Conservation (phyloP, 2,888 invertebrate genomes). For the Hydriomena furcata region DNA sequence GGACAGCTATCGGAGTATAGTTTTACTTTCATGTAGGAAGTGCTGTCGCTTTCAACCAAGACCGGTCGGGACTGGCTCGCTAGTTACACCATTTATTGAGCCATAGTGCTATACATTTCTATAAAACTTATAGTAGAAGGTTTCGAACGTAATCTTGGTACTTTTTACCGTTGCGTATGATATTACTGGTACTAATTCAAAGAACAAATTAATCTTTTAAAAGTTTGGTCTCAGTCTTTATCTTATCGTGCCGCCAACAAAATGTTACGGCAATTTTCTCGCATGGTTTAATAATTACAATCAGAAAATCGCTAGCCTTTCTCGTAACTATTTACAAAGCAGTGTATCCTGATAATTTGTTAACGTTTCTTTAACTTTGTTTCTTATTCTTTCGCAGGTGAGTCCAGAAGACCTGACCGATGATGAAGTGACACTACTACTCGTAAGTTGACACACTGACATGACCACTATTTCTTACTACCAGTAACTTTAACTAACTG, state of each 20-base stretch:
- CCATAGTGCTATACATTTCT: slow-evolving; percentile 28
- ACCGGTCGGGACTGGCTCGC: slow-evolving; percentile 68
- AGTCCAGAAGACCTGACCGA: slow-evolving; percentile 58
- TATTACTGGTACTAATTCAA: not conserved
- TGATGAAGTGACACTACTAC: slow-evolving; percentile 39
- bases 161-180: slow-evolving; percentile 2
- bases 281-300: not conserved
- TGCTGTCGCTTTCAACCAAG: slow-evolving; percentile 79
- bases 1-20: slow-evolving; percentile 60
- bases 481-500: not conserved
- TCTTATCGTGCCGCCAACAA: not conserved
- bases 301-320: not conserved
- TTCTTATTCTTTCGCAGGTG: slow-evolving; percentile 59
- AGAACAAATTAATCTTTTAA: slow-evolving; percentile 1
- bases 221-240: not conserved
- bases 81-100: slow-evolving; percentile 42
- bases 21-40: slow-evolving; percentile 83
- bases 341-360: not conserved
- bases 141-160: slow-evolving; percentile 22
- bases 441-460: slow-evolving; percentile 47
- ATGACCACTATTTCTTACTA: not conserved
- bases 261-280: not conserved
- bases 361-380: slow-evolving; percentile 1
- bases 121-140: slow-evolving; percentile 31
- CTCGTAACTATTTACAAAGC: not conserved